These are phyloP conservation scores for Hydrotaea cyrtoneurina DNA, from an alignment of 2,888 invertebrate genomes.

Conservation along the genomic window DNA sequence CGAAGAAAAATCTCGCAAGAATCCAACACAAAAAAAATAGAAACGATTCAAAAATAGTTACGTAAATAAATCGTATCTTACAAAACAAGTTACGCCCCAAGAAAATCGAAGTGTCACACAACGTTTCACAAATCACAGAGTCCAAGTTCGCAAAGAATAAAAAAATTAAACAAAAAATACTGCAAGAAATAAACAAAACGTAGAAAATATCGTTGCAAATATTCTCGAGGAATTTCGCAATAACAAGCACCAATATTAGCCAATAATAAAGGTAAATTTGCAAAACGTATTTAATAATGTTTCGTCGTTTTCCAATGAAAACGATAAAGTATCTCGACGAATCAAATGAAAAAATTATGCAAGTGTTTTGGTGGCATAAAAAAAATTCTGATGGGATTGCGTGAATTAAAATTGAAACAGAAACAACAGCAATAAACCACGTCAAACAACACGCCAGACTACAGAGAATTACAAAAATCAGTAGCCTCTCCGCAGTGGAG, in stretches of 20 bases:
- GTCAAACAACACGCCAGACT: conserved; percentile 16
- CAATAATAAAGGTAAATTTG: conserved; percentile 49
- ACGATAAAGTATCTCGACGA: conserved; percentile 38
- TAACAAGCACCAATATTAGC: not conserved
- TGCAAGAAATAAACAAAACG: not conserved
- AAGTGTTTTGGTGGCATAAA: conserved; percentile 61
- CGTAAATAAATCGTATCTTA: conserved; percentile 71
- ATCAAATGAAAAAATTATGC: conserved; percentile 61
- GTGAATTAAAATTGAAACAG: conserved; percentile 51
- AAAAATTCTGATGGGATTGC: conserved; percentile 66
- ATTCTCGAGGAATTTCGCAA: not conserved
- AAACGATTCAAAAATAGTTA: conserved; percentile 68
- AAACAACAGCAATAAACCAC: conserved; percentile 49
- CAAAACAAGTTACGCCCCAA: conserved; percentile 71
- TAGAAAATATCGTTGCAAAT: not conserved
- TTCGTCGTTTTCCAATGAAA: conserved; percentile 16
- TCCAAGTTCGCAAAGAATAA: conserved; percentile 20
- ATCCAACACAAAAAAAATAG: conserved; percentile 45
- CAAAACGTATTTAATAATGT: conserved; percentile 20
- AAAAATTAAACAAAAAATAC: conserved; percentile 31
- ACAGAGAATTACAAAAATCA: conserved; percentile 41
- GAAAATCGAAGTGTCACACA: conserved; percentile 22
- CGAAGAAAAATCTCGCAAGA: conserved; percentile 48
- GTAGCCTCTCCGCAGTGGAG: not conserved
- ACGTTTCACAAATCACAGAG: not conserved